These are phyloP conservation scores for Dione vanillae DNA, from an alignment of 2,888 invertebrate genomes.

Conservation along the genomic window DNA sequence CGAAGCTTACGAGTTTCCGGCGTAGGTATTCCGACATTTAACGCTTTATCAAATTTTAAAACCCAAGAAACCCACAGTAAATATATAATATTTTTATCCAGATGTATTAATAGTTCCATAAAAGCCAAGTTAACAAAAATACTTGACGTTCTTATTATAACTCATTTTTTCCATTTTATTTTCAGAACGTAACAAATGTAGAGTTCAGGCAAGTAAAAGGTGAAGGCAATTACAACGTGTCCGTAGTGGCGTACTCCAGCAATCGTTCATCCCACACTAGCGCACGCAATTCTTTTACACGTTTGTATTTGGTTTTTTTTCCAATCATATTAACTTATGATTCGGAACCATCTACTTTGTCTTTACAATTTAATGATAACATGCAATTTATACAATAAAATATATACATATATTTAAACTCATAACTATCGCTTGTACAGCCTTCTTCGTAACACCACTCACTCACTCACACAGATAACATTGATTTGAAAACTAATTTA, in stretches of 20 bases:
- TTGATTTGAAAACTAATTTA: too few relatives aligned
- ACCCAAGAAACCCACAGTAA: not conserved
- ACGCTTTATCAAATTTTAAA: not conserved
- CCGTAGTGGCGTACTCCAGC: constrained; percentile 53
- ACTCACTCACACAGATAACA: too few relatives aligned
- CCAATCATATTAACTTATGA: not conserved
- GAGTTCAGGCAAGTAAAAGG: constrained; percentile 57
- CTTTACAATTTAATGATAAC: too few relatives aligned
- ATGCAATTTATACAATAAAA: too few relatives aligned
- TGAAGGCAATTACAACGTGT: constrained; percentile 55
- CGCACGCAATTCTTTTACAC: constrained; percentile 54
- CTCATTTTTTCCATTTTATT: constrained; percentile 1
- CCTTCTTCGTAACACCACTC: too few relatives aligned
- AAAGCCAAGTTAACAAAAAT: too few relatives aligned
- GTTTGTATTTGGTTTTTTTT: constrained; percentile 52
- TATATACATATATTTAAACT: too few relatives aligned
- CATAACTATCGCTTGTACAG: too few relatives aligned
- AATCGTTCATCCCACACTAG: constrained; percentile 47
- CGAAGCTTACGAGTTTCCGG: constrained; percentile 52
- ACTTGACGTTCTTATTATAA: not conserved
- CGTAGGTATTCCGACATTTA: constrained; percentile 55
- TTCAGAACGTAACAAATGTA: constrained; percentile 60
- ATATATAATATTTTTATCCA: too few relatives aligned
- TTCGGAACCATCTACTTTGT: not conserved
- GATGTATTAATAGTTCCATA: too few relatives aligned